These are phyloP conservation scores for Tiliacea aurago DNA, from an alignment of 2,888 invertebrate genomes.

Conservation along the genomic window DNA sequence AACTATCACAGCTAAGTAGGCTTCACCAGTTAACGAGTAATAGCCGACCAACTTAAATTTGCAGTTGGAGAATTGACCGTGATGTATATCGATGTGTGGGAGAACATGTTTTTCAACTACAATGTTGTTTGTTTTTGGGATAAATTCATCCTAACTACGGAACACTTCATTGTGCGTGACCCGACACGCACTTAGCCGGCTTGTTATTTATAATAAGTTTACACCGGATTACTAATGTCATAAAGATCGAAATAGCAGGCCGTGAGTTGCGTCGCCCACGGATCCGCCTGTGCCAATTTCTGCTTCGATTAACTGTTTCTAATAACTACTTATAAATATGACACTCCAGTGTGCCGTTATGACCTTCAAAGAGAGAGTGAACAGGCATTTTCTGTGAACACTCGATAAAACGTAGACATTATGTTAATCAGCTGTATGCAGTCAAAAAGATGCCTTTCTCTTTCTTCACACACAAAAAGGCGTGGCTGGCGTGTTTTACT, in stretches of 20 bases:
- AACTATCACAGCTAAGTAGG: too few species aligned
- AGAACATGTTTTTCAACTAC: too few species aligned
- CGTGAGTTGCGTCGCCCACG: conserved; percentile 38
- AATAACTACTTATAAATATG: conserved; percentile 33
- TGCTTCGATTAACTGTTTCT: conserved; percentile 25
- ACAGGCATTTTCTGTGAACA: background rate
- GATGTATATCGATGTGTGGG: too few species aligned
- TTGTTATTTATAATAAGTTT: background rate
- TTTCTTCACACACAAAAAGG: background rate
- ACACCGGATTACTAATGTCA: conserved; percentile 23
- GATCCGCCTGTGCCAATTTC: conserved; percentile 23
- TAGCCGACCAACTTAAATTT: too few species aligned
- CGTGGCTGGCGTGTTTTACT: background rate
- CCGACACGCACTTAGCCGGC: background rate
- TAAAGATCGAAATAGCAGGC: conserved; percentile 29
- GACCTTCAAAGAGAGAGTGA: conserved; percentile 12
- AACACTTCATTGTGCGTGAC: too few species aligned
- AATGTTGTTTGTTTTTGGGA: too few species aligned
- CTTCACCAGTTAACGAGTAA: too few species aligned
- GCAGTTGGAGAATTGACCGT: too few species aligned
- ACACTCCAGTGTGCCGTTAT: conserved; percentile 5
- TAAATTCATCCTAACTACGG: too few species aligned
- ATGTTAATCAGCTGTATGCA: background rate
- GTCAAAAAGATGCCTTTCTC: background rate
- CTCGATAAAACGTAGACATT: background rate